Evolutionary conservation across 2,888 invertebrate species (phyloP), one percentile per base, ranked within the genome.

Genomic region (Papilio gigon): DNA sequence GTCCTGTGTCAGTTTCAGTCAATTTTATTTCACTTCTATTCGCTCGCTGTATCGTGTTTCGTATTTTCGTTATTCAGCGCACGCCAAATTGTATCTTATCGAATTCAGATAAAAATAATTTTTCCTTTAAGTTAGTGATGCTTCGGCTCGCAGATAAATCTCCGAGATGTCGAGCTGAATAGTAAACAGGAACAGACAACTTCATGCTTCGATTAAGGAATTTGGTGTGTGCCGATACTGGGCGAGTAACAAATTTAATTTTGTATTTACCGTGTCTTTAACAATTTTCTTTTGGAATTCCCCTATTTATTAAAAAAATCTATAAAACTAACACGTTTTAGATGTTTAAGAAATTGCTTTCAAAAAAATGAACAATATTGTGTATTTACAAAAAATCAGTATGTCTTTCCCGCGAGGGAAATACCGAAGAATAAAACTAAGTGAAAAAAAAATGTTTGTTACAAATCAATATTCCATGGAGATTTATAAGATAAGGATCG

Each of bases 51-150:
- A 56, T 30, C 30, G 50, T 27, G 27, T 53, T 53, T 20, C 22
- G 11, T 50, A 27, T 50, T 60, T 60, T 44, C 30, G 25, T 44
- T 42, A 61, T 61, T 61, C 61, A 61, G 17, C 42, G 25, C 61
- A 61, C 61, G 42, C 30, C 11, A 61, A 61, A 61, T 27, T 61
- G 30, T 61, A 40, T 42, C 61, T 61, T 61, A 61, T 61, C 42
- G 61, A 42, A 61, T 61, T 61, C 42, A 8, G 61, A 61, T 61
- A 61, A 61, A 61, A 61, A 61, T 27, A 42, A 61, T 61, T 61
- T 61, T 27, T 27, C 42, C 17, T 61, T 14, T 44, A 40, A 44
- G 40, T 61, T 42, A 61, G n/a, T 61, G 42, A 61, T 61, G 40
- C 61, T 25, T 61, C 40, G n/a, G 42, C 5, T 61, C 27, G 27